Evolutionary conservation across 2,888 invertebrate genomes (phyloP).

Genomic region (Neoascia interrupta): DNA sequence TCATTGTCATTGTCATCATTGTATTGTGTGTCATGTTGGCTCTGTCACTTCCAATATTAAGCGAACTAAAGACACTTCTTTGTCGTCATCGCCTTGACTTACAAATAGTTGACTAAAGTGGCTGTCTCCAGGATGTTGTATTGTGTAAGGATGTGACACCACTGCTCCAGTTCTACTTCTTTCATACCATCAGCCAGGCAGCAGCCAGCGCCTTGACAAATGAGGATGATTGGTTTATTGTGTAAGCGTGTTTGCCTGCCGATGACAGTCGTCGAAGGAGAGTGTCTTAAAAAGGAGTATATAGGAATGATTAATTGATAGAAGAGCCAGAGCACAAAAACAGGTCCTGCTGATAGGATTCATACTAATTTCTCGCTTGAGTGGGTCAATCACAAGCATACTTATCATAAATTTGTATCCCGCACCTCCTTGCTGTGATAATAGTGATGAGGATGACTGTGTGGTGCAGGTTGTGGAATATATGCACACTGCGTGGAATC

Average conservation of each 20-base stretch:
- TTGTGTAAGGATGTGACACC: constrained; percentile 40
- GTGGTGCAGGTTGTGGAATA: constrained; percentile 32
- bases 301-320: constrained; percentile 65
- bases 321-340: constrained; percentile 20
- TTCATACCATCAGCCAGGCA: constrained; percentile 12
- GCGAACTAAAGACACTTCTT: constrained; percentile 57
- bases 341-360: constrained; percentile 39
- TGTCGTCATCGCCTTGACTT: constrained; percentile 48
- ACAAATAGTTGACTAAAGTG: constrained; percentile 55
- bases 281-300: constrained; percentile 47
- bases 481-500: constrained; percentile 2
- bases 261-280: constrained; percentile 49
- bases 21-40: constrained; percentile 62
- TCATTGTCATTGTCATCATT: constrained; percentile 62
- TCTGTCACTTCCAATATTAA: constrained; percentile 65
- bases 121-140: constrained; percentile 32
- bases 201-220: constrained; percentile 31
- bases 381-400: constrained; percentile 49
- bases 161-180: constrained; percentile 54
- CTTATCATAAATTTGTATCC: constrained; percentile 26
- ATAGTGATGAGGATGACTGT: constrained; percentile 43
- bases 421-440: neutral
- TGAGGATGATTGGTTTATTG: constrained; percentile 56
- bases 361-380: constrained; percentile 61
- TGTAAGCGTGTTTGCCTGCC: constrained; percentile 46